Conservation (phyloP, 2,888 invertebrate genomes). For the Philopedon plagiatum region DNA sequence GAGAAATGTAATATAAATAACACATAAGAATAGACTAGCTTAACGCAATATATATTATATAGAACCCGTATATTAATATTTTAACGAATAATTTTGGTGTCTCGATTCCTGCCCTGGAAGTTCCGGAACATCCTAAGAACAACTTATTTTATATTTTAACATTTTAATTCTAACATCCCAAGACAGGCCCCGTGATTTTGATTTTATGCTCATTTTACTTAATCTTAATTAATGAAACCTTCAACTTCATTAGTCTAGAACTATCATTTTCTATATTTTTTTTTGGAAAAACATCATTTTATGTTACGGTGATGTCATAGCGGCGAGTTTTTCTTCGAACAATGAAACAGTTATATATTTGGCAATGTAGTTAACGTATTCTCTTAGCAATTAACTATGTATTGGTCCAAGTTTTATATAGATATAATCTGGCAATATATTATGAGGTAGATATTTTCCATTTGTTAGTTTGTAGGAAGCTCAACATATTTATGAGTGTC, state of each 20-base stretch:
- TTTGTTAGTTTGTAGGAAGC: conserved; percentile 44
- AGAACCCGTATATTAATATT: conserved; percentile 66
- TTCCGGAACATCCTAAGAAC: conserved; percentile 68
- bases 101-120: conserved; percentile 64
- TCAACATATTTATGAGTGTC: conserved; percentile 4
- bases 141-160: conserved; percentile 66
- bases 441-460: conserved; percentile 48
- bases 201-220: conserved; percentile 68
- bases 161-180: conserved; percentile 60
- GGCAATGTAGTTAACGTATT: conserved; percentile 13
- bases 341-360: conserved; percentile 6
- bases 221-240: conserved; percentile 48
- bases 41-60: conserved; percentile 63
- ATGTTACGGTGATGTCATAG: conserved; percentile 2
- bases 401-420: conserved; percentile 39
- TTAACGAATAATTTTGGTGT: conserved; percentile 65
- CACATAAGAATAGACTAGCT: conserved; percentile 63
- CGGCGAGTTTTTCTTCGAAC: neutral
- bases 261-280: conserved; percentile 33
- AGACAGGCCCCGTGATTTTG: conserved; percentile 67
- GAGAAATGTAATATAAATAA: conserved; percentile 59
- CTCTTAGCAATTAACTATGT: conserved; percentile 17
- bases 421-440: conserved; percentile 48
- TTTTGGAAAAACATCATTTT: conserved; percentile 42
- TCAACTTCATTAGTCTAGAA: conserved; percentile 45